Evolutionary conservation across 2,113 vertebrate species (phyloP).

Genomic region (Mustela nigripes): DNA sequence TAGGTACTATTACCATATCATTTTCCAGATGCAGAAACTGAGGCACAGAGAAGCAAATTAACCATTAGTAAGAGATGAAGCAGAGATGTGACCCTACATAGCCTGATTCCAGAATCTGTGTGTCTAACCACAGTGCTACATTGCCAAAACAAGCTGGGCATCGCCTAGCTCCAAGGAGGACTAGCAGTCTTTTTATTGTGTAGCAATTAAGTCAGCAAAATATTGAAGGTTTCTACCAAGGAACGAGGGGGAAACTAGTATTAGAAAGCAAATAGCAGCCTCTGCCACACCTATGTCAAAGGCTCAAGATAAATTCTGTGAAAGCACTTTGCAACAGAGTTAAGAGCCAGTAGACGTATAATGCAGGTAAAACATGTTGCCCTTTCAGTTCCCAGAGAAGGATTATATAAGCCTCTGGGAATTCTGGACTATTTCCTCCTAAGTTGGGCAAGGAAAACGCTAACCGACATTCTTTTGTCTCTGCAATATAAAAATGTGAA

Average conservation of each 20-base stretch:
- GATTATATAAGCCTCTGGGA: background rate
- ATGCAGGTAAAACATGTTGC: background rate
- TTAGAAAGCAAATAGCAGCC: constrained; percentile 7
- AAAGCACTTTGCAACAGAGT: constrained; percentile 1
- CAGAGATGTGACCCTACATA: background rate
- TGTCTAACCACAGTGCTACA: background rate
- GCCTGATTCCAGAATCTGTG: background rate
- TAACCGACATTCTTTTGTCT: background rate
- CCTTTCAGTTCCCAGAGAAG: background rate
- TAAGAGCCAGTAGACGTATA: background rate
- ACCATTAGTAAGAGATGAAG: background rate
- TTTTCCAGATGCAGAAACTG: constrained; percentile 30
- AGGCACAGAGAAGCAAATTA: constrained; percentile 32
- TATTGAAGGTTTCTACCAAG: background rate
- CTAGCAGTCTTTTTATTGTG: background rate
- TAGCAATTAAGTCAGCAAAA: background rate
- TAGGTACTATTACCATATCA: background rate
- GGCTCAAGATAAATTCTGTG: background rate
- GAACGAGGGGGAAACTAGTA: background rate
- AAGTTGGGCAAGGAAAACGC: background rate
- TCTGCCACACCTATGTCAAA: background rate
- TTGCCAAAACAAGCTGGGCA: background rate
- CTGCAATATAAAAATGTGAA: background rate
- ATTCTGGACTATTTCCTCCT: constrained; percentile 31
- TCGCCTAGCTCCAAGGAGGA: background rate